Evolutionary conservation across 2,888 invertebrate species (phyloP), one percentile per base, ranked within the genome.

Genomic region (Chrysomela aeneicollis): DNA sequence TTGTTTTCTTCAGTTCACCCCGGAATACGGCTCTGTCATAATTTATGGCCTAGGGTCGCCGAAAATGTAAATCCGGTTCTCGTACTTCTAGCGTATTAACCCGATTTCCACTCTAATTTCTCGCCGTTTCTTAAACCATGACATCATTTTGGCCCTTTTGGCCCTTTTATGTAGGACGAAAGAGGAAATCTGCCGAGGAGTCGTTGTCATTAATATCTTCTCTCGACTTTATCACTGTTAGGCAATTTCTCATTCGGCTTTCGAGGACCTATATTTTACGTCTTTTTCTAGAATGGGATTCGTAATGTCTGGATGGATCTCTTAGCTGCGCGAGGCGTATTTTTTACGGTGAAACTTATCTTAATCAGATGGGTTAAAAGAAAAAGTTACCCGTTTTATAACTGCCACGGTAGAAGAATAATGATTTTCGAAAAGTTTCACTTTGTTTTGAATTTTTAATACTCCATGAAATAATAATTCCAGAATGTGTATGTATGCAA

Each of bases 191-290:
- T 42, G 42, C 15, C 42, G 15, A 42, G 15, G 12, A 42, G 42
- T 42, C 35, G n/a, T 42, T 42, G 22, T 42, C 54, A 55, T 55
- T 55, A 55, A 55, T 55, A 42, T 55, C 54, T 55, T 42, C 9
- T 21, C 54, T 52, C 54, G 42, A 55, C 54, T 55, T 42, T 55
- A 37, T 55, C 19, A 21, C 37, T 26, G 22, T 19, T 42, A 3
- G 54, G 35, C 21, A 18, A 55, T 53, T 55, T 55, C 35, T 55
- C 54, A 55, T 21, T 54, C 8, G 37, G 54, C 19, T 35, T 30
- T 35, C 35, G 35, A 35, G 35, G 35, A 9, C 15, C 42, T 42
- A 42, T 3, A 42, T 42, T 42, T 15, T 42, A 42, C 42, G 42
- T 15, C 15, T 15, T 42, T 26, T 42, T 42, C 15, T 42, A 4